A percentile compares a stretch with the other conserved stretches of the same genome.
Evolutionary conservation across 2,113 vertebrate genomes (phyloP).

Genomic region (Cryptomyrus ogoouensis): DNA sequence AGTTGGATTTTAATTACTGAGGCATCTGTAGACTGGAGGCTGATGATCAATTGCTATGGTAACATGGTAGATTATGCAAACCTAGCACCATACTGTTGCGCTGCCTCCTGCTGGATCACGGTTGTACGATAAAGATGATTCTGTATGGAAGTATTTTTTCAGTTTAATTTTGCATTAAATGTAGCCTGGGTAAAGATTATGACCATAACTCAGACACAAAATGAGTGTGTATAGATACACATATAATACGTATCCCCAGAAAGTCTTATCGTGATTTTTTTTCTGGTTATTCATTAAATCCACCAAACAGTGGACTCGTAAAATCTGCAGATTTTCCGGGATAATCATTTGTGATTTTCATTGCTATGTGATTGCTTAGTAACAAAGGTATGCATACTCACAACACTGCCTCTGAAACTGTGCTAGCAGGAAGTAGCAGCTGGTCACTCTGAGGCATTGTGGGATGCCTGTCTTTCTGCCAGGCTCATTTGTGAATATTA

Average conservation of each 20-base stretch:
- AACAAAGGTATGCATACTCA: neutral
- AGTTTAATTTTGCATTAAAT: neutral
- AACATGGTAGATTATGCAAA: neutral
- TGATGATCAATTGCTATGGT: conserved; percentile 1
- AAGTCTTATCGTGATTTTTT: neutral
- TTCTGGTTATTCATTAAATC: neutral
- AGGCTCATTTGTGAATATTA: neutral
- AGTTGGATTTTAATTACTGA: neutral
- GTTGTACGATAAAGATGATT: neutral
- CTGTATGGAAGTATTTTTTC: neutral
- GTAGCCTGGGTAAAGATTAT: neutral
- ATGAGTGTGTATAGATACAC: neutral
- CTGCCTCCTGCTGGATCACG: neutral
- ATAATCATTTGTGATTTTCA: neutral
- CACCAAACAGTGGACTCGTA: neutral
- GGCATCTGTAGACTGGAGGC: conserved; percentile 1
- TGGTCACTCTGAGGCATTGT: neutral
- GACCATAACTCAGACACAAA: neutral
- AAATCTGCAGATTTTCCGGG: neutral
- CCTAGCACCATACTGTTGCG: neutral
- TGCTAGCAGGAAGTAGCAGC: neutral
- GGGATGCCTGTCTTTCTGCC: neutral
- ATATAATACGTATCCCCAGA: neutral
- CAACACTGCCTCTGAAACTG: neutral
- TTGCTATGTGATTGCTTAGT: neutral